Evolutionary conservation across 2,888 invertebrate genomes (phyloP).

Genomic region (Margaritifera margaritifera): DNA sequence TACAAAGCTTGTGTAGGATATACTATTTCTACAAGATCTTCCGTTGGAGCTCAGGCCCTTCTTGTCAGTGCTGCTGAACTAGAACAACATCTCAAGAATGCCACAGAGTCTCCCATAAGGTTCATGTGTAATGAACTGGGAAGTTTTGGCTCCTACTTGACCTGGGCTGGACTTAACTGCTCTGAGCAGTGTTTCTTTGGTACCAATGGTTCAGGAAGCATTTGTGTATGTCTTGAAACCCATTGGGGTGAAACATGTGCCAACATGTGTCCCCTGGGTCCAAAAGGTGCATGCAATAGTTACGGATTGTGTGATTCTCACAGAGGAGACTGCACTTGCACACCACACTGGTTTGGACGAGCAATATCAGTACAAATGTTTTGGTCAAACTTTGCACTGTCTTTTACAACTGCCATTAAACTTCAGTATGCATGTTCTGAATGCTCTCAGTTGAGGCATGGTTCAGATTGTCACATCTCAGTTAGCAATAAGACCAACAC

Average conservation of each 20-base stretch:
- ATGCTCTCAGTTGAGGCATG: slow-evolving; percentile 51
- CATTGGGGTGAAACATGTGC: slow-evolving; percentile 48
- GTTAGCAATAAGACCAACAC: slow-evolving; percentile 14
- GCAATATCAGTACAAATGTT: slow-evolving; percentile 25
- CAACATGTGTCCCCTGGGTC: slow-evolving; percentile 39
- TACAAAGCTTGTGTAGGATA: slow-evolving; percentile 36
- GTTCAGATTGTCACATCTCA: slow-evolving; percentile 47
- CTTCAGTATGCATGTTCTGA: slow-evolving; percentile 36
- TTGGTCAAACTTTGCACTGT: slow-evolving; percentile 30
- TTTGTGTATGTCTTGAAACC: slow-evolving; percentile 41
- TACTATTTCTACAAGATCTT: slow-evolving; percentile 10
- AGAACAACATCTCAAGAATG: slow-evolving; percentile 18
- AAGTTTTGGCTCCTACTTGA: slow-evolving; percentile 23
- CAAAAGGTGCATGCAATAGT: slow-evolving; percentile 39
- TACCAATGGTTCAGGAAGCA: slow-evolving; percentile 6
- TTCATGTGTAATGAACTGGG: slow-evolving; percentile 20
- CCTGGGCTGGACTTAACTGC: slow-evolving; percentile 34
- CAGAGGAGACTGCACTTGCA: slow-evolving; percentile 41
- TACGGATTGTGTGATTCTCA: slow-evolving; percentile 35
- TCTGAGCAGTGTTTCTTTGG: slow-evolving; percentile 43
- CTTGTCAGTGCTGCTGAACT: slow-evolving; percentile 27
- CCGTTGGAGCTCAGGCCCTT: slow-evolving; percentile 28
- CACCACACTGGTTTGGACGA: slow-evolving; percentile 39
- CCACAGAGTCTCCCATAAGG: slow-evolving; percentile 22
- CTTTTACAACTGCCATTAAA: slow-evolving; percentile 1